These are phyloP conservation scores for Acleris cristana DNA, from an alignment of 2,888 invertebrate genomes.

Conservation along the genomic window DNA sequence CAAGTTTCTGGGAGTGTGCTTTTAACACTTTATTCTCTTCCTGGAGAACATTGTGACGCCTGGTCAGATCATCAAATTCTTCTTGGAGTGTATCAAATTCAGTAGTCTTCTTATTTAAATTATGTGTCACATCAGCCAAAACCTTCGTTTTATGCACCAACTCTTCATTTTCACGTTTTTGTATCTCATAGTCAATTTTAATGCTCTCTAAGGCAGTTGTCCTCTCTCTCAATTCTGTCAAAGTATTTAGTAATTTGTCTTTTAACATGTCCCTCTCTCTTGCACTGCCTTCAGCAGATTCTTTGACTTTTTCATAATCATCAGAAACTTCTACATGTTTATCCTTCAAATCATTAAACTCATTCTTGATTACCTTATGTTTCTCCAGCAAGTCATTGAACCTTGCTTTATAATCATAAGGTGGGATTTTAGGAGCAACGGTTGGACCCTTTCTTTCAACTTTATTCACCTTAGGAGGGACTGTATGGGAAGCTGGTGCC, in stretches of 20 bases:
- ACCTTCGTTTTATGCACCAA: constrained; percentile 68
- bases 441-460: constrained; percentile 67
- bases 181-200: constrained; percentile 71
- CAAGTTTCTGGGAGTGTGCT: constrained; percentile 69
- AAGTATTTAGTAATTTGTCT: constrained; percentile 63
- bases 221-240: constrained; percentile 68
- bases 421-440: constrained; percentile 82
- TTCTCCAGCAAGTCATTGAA: constrained; percentile 85
- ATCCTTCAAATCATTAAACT: constrained; percentile 78
- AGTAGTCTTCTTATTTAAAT: constrained; percentile 66
- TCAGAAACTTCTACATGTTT: constrained; percentile 79
- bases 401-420: constrained; percentile 87
- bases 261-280: constrained; percentile 68
- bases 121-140: constrained; percentile 70
- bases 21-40: constrained; percentile 74
- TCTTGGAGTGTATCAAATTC: constrained; percentile 68
- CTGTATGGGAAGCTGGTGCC: constrained; percentile 56
- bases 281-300: constrained; percentile 59
- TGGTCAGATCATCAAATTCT: constrained; percentile 64
- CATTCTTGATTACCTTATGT: constrained; percentile 80
- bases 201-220: constrained; percentile 64
- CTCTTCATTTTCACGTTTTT: constrained; percentile 73
- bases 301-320: constrained; percentile 79
- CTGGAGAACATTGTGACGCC: constrained; percentile 69
- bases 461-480: constrained; percentile 63